Conservation (phyloP, 2,113 vertebrate genomes). For the Struthio camelus region DNA sequence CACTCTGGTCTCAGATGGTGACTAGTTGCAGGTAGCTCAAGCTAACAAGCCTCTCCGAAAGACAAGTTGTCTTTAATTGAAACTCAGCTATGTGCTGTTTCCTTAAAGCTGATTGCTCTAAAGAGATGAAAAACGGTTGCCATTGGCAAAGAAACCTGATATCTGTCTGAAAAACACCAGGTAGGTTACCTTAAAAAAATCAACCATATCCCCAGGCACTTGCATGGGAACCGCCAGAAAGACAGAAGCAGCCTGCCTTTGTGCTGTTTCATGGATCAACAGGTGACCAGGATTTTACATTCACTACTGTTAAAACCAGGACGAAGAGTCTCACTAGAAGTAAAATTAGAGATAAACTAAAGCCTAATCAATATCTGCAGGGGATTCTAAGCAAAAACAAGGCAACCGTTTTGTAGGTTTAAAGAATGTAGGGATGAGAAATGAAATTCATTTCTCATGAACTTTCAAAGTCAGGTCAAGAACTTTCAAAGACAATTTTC, state of each 20-base stretch:
- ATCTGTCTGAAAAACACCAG: background rate
- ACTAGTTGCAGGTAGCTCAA: background rate
- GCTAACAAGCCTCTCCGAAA: background rate
- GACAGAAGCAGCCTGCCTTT: background rate
- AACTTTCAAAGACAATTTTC: background rate
- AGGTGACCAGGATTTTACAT: background rate
- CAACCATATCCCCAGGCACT: background rate
- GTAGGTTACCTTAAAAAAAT: background rate
- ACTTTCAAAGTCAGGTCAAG: background rate
- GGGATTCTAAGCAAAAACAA: background rate
- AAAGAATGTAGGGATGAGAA: background rate
- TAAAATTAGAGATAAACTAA: background rate
- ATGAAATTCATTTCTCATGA: conserved; percentile 11
- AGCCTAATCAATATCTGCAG: background rate
- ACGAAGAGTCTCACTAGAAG: background rate
- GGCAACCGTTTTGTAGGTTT: background rate
- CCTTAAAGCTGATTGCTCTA: background rate
- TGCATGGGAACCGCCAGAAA: background rate
- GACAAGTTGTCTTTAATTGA: background rate
- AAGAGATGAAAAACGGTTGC: too few relatives aligned
- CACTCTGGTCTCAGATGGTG: background rate
- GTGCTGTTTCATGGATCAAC: background rate
- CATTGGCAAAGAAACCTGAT: background rate
- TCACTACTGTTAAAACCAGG: background rate
- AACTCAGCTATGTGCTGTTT: background rate